phyloP scores from a whole-genome alignment of 2,888 invertebrate species.

The Physocephala rufipes region DNA sequence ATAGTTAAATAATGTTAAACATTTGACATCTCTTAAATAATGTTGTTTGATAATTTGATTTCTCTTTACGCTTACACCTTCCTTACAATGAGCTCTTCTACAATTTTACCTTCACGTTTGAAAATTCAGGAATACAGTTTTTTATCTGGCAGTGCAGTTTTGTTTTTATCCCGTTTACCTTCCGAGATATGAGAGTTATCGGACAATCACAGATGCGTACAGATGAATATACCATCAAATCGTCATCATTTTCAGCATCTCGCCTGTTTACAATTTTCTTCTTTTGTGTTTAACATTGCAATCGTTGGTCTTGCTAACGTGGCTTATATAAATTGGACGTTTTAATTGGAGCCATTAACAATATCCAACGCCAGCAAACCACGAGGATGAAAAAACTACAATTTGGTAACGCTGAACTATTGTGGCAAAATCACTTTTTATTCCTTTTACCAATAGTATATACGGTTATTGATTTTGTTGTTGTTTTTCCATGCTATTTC shows the following conservation, averaged over 20 bases:
- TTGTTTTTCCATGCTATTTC: too few relatives aligned
- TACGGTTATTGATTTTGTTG: neutral
- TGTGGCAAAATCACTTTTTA: constrained; percentile 8
- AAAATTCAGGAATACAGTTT: too few relatives aligned
- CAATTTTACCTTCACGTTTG: neutral
- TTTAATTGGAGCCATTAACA: neutral
- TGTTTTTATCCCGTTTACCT: too few relatives aligned
- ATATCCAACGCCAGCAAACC: neutral
- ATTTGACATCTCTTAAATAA: too few relatives aligned
- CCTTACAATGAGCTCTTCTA: too few relatives aligned
- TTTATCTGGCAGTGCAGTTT: too few relatives aligned
- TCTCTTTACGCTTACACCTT: too few relatives aligned
- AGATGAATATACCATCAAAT: too few relatives aligned
- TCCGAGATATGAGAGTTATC: too few relatives aligned
- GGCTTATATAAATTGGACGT: constrained; percentile 18
- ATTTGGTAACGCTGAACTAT: neutral
- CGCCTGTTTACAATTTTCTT: neutral
- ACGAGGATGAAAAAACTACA: neutral
- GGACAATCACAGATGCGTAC: neutral
- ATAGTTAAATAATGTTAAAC: too few relatives aligned
- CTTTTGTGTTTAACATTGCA: neutral
- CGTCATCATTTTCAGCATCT: neutral
- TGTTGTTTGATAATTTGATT: neutral
- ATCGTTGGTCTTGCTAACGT: neutral
- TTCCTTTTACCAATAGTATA: too few relatives aligned